Base-by-base conservation (phyloP, 2,113 vertebrate genomes). In the Elephas maximus region DNA sequence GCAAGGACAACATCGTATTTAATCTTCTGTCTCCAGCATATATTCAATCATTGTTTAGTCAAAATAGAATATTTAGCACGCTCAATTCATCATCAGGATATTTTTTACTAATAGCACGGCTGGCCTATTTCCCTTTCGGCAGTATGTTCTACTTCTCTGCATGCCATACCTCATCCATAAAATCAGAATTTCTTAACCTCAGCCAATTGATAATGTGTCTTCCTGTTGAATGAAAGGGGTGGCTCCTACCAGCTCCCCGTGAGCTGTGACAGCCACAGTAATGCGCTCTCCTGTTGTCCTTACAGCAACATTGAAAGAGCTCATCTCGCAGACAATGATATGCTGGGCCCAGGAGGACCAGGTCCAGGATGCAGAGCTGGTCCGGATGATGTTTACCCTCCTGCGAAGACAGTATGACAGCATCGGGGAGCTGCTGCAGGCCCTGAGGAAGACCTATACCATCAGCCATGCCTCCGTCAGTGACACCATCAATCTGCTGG, bases 271-370 rank as follows among this genome's bases (percentile, higher is more conserved):
- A 24, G 33, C 26, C 33, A 60, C 82, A 11, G 11, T 41, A 41
- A 7, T 14, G 8, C 24, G 67, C n/a, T 73, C 76, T 90, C 37
- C 44, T 71, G 0, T 86, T 95, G 73, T 65, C 63, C 57, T 97
- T 97, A 48, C 93, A 99, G 99, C 99, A 1, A 99, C 99, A 3
- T 98, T 99, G 98, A 99, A 99, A 98, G 99, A 99, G 95, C 98
- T 99, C 90, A 99, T 99, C 98, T 99, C 99, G 0, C 99, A 99
- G 98, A 99, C 99, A 0, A 99, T 99, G 99, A 99, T 99, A 90
- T 98, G 99, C 96, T 99, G 99, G 99, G 99, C 99, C 45, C 99
- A 99, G 94, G 99, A 99, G 97, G 99, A 99, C 94, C 99, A 99
- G 98, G 99, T 99, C 95, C 99, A 99, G 97, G 99, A 99, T n/a